A percentile compares a stretch with the other conserved stretches of the same genome.
Conservation (phyloP, 2,797 vertebrate species). For the Crenichthys baileyi region DNA sequence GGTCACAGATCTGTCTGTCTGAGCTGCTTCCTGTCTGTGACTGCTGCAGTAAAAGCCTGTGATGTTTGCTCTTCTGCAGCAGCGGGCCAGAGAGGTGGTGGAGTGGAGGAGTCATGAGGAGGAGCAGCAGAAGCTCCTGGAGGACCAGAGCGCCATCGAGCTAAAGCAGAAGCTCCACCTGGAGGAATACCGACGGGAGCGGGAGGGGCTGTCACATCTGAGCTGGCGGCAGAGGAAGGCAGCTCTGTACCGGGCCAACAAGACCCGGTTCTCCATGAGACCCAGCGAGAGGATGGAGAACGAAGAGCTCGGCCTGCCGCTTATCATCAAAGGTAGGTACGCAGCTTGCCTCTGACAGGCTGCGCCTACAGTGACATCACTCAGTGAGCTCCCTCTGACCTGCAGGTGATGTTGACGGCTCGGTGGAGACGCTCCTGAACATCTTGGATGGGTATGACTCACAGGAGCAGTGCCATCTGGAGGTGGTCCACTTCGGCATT, state of each 20-base stretch:
- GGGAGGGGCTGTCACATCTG: constrained; percentile 79
- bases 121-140: constrained; percentile 81
- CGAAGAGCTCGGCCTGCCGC: constrained; percentile 70
- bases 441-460: constrained; percentile 89
- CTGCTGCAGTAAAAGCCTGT: not conserved
- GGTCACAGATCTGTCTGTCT: too few species aligned
- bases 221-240: constrained; percentile 85
- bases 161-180: constrained; percentile 85
- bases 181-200: constrained; percentile 78
- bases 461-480: constrained; percentile 86
- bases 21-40: not conserved
- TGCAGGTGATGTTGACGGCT: constrained; percentile 93
- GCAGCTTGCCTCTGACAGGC: not conserved
- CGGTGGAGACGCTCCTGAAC: constrained; percentile 89
- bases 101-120: constrained; percentile 86
- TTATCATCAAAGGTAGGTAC: constrained; percentile 90
- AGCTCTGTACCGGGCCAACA: constrained; percentile 78
- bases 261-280: constrained; percentile 53
- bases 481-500: constrained; percentile 89
- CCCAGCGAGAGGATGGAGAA: constrained; percentile 78
- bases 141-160: constrained; percentile 82
- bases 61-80: constrained; percentile 41
- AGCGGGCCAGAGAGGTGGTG: constrained; percentile 89
- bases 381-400: not conserved
- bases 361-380: not conserved